Base-by-base conservation (phyloP, 2,113 vertebrate genomes). In the Crotophaga sulcirostris region DNA sequence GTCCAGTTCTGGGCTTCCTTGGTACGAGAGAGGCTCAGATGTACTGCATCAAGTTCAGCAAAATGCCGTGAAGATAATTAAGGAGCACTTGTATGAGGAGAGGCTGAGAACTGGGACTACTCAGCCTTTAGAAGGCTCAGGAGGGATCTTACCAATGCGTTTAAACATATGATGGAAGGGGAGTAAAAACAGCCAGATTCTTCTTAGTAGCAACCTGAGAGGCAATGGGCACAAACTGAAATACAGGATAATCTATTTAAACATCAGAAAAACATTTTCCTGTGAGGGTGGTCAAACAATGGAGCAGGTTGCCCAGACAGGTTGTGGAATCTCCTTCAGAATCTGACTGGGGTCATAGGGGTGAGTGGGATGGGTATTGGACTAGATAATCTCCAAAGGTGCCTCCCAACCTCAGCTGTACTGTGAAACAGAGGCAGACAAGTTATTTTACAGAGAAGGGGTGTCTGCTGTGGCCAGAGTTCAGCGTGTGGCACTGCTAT, bases 401-500 rank as follows among this genome's bases (percentile, higher is more conserved):
- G 11, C 19, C 20, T 83, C 70, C 51, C 13, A 52, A 4, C 12
- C 17, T 76, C 62, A 49, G 24, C 55, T 47, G 40, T 55, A 16
- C 62, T 63, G 23, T 29, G 51, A 70, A 40, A 40, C 4, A 6
- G 33, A 34, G 44, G 13, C 45, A 54, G 60, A 11, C 2, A 14
- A 12, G 36, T 25, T 45, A 29, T 18, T 70, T 58, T n/a, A 19
- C 20, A 34, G 36, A 56, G 38, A 45, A 44, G 23, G 13, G 28
- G 3, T 4, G 34, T 26, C 16, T 34, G 14, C 19, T 13, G 34
- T 10, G 52, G 25, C 45, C 13, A 1, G 29, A 14, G n/a, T 12
- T 45, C n/a, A 28, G 28, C 0, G 0, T 8, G 2, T 3, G 33
- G 33, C 7, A 3, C 24, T 38, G 51, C 19, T 3, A 0, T 11